These are phyloP conservation scores for Nothoprocta perdicaria DNA, from an alignment of 2,113 vertebrate genomes.

Conservation along the genomic window DNA sequence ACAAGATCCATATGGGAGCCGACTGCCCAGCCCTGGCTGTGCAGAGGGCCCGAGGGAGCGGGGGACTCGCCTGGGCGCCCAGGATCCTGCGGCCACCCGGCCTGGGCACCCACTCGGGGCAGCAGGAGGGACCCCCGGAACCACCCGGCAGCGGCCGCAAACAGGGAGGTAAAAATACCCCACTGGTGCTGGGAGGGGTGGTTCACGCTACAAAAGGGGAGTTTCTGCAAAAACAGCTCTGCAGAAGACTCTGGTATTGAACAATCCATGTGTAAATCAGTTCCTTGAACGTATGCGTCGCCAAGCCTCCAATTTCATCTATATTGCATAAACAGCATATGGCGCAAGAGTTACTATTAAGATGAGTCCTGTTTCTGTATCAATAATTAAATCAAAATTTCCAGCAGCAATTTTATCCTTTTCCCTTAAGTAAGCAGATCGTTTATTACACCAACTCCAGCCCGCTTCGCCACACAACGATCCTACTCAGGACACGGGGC, in stretches of 20 bases:
- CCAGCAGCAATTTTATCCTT: neutral
- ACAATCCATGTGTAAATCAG: neutral
- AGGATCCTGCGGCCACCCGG: neutral
- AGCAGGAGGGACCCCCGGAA: fast-evolving
- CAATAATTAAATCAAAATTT: conserved; percentile 26
- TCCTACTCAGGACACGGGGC: neutral
- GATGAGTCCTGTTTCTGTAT: neutral
- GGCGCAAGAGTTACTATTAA: conserved; percentile 18
- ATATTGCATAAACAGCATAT: neutral
- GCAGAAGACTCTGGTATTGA: neutral
- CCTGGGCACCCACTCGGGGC: neutral
- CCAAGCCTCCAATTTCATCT: neutral
- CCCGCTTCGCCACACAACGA: neutral
- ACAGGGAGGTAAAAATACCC: neutral
- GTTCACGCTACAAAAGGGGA: neutral
- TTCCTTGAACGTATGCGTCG: neutral
- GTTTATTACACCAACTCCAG: conserved; percentile 5
- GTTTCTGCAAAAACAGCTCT: neutral
- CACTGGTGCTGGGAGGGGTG: fast-evolving
- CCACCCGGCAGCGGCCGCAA: neutral
- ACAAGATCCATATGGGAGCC: too few species aligned
- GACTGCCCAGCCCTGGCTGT: neutral
- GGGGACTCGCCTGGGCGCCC: neutral
- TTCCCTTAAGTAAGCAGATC: neutral
- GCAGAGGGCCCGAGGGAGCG: fast-evolving